A percentile compares a stretch with the other conserved stretches of the same genome.
Conservation (phyloP, 2,797 vertebrate genomes). For the Tolypeutes matacus region DNA sequence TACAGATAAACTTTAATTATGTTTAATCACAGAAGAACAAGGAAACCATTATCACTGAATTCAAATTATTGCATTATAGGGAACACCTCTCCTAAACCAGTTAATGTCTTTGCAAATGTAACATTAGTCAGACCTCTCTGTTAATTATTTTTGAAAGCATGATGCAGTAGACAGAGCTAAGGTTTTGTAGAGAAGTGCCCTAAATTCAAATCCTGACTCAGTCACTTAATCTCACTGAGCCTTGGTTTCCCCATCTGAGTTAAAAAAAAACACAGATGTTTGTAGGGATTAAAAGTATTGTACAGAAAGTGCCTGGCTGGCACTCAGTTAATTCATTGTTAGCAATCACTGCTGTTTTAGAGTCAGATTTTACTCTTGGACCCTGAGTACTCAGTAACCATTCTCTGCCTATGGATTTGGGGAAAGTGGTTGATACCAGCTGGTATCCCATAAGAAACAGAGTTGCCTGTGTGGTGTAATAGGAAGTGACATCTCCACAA, state of each 20-base stretch:
- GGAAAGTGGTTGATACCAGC: neutral
- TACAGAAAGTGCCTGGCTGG: neutral
- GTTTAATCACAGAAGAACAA: neutral
- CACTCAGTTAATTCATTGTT: neutral
- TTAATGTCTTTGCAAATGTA: neutral
- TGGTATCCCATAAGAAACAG: neutral
- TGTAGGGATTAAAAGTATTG: neutral
- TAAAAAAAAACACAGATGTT: neutral
- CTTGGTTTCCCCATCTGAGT: neutral
- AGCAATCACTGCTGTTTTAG: neutral
- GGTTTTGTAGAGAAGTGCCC: neutral
- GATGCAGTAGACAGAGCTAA: neutral
- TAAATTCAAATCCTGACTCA: constrained; percentile 33
- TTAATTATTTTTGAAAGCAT: neutral
- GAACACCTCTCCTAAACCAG: neutral
- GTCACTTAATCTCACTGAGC: neutral
- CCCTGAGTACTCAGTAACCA: neutral
- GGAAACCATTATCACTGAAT: constrained; percentile 18
- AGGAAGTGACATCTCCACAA: neutral
- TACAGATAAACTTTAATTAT: neutral
- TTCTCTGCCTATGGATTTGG: neutral
- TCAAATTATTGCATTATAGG: neutral
- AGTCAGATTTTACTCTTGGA: constrained; percentile 14
- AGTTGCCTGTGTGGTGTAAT: neutral
- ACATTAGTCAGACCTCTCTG: neutral